Evolutionary conservation across 53 echinoderm and acorn worm genomes (phyloP).

Genomic region (Holothuria leucospilota): DNA sequence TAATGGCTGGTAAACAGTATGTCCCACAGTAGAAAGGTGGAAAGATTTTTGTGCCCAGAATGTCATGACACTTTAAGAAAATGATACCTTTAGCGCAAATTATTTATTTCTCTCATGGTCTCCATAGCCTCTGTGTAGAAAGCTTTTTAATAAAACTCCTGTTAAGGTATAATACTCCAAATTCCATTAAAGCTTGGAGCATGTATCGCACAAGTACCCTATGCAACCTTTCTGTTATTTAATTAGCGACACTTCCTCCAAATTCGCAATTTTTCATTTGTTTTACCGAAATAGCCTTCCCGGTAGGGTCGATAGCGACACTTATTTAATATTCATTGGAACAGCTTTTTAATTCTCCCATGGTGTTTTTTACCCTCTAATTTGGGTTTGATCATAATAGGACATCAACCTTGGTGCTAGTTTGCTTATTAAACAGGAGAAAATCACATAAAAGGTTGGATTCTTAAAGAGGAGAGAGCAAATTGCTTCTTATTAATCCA

Average conservation of each 20-base stretch:
- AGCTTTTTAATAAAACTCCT: no score
- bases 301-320: slow-evolving; percentile 36
- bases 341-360: slow-evolving; percentile 39
- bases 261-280: slow-evolving; percentile 47
- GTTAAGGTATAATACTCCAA: no score
- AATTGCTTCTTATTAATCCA: slow-evolving; percentile 49
- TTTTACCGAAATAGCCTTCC: slow-evolving; percentile 44
- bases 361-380: slow-evolving; percentile 41
- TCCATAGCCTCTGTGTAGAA: no score
- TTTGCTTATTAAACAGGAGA: slow-evolving; percentile 48
- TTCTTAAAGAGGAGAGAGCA: slow-evolving; percentile 43
- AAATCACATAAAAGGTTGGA: slow-evolving; percentile 50
- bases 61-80: no score
- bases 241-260: slow-evolving; percentile 30
- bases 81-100: no score
- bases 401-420: slow-evolving; percentile 41
- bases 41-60: no score
- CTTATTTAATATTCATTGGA: slow-evolving; percentile 48
- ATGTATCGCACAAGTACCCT: no score
- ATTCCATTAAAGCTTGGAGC: no score
- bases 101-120: no score
- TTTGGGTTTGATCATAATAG: slow-evolving; percentile 48
- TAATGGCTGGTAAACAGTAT: no score
- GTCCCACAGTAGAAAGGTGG: no score
- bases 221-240: slow-evolving; percentile 4